Evolutionary conservation across 1,140 invertebrate species (phyloP), one percentile per base, ranked within the genome.

Genomic region (Brachionus manjavacas): DNA sequence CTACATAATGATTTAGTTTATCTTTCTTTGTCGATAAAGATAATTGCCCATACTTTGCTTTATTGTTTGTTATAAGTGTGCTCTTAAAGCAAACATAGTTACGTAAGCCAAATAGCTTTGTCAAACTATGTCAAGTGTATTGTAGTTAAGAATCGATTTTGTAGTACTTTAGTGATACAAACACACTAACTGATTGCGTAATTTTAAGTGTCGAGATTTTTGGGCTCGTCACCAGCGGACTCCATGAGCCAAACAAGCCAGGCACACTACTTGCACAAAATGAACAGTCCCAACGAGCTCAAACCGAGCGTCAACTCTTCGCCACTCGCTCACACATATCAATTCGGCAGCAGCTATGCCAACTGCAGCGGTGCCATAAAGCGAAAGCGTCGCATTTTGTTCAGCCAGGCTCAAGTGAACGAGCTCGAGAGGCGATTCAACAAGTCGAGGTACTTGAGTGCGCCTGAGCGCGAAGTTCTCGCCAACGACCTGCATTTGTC

Each of bases 341-440:
- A 49, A 35, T 72, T 83, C 55, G 35, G 41, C n/a, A 64, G 1
- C 6, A 9, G 11, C 11, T 52, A 83, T 11, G 8, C 25, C 4
- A 46, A 46, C 46, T 68, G 52, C 41, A 12, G 41, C 3, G 25
- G 72, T 1, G 49, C 52, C 7, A 25, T 72, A 0, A 98, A 98
- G 88, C 91, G 97, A 43, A 99, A 99, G 90, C 92, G 97, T 39
- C 92, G 98, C 0, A 96, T 99, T 0, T 91, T 99, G 0, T 99
- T 99, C 88, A 97, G 96, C 16, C 98, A 99, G 89, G 94, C 95
- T 0, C 97, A 99, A 89, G 98, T 96, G 0, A 97, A 94, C 88
- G 96, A 98, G 88, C 88, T 99, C 85, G 96, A 99, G 88, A 91
- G 96, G 86, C 91, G 96, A 68, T 99, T 99, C 89, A 92, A 96